Percentiles rank a stretch among this genome's conserved stretches.
phyloP scores from a whole-genome alignment of 2,113 vertebrate species.

The Stercorarius parasiticus region DNA sequence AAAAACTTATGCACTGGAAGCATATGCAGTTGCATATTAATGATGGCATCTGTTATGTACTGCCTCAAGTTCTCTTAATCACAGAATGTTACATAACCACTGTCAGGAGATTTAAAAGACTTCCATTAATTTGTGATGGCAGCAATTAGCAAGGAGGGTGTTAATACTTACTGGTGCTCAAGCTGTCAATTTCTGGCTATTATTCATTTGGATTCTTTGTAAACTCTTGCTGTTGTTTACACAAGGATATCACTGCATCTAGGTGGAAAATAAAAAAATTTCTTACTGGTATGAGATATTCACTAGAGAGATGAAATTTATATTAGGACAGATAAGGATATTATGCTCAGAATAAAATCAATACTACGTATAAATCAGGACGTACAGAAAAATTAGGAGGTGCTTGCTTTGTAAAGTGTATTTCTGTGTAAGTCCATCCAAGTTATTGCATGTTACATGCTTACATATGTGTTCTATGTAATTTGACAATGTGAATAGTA shows the following conservation, averaged over 20 bases:
- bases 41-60: constrained; percentile 74
- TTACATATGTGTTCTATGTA: background rate
- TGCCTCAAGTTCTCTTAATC: constrained; percentile 62
- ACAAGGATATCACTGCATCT: background rate
- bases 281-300: background rate
- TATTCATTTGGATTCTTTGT: constrained; percentile 44
- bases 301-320: background rate
- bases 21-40: constrained; percentile 77
- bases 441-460: background rate
- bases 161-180: constrained; percentile 61
- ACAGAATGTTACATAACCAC: constrained; percentile 67
- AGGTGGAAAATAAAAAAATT: background rate
- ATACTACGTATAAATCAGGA: background rate
- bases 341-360: background rate
- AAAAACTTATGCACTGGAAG: constrained; percentile 54
- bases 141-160: constrained; percentile 76
- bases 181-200: constrained; percentile 62
- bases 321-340: background rate
- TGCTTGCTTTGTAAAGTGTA: background rate
- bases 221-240: constrained; percentile 32
- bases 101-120: constrained; percentile 74
- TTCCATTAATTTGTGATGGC: constrained; percentile 72
- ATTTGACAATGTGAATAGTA: background rate
- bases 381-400: background rate
- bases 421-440: background rate